Conservation (phyloP, 2,888 invertebrate genomes). For the Rhagonycha lutea region DNA sequence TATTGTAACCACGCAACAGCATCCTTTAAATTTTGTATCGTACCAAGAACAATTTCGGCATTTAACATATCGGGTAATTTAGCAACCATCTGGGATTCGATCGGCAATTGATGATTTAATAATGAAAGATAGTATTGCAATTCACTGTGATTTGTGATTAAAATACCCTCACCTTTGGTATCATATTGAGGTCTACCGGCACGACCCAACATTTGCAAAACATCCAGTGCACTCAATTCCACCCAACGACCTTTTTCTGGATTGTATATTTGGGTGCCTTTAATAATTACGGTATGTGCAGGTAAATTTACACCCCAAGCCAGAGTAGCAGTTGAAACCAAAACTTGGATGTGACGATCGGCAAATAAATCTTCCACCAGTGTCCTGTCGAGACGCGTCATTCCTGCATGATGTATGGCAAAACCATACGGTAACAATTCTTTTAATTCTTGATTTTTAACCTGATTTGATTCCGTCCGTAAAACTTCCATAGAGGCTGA, state of each 20-base stretch:
- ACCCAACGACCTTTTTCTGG: constrained; percentile 99
- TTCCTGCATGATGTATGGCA: constrained; percentile 99
- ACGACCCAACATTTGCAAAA: constrained; percentile 97
- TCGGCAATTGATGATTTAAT: constrained; percentile 96
- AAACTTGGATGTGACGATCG: constrained; percentile 95
- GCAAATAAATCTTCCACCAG: constrained; percentile 98
- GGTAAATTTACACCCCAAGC: constrained; percentile 99
- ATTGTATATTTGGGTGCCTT: constrained; percentile 97
- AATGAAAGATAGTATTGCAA: constrained; percentile 97
- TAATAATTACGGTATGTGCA: constrained; percentile 96
- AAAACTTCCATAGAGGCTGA: constrained; percentile 96
- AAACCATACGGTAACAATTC: constrained; percentile 98
- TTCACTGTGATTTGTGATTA: constrained; percentile 98
- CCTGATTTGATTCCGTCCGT: constrained; percentile 94
- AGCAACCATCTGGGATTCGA: constrained; percentile 93
- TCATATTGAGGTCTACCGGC: constrained; percentile 99
- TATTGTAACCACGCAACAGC: constrained; percentile 95
- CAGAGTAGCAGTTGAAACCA: constrained; percentile 96
- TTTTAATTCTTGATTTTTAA: constrained; percentile 93
- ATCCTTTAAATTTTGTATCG: constrained; percentile 84
- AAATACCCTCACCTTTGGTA: constrained; percentile 93
- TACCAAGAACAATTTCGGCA: constrained; percentile 96
- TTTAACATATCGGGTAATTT: constrained; percentile 96
- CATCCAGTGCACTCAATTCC: constrained; percentile 95
- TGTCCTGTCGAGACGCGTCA: constrained; percentile 97